A percentile compares a stretch with the other conserved stretches of the same genome.
Evolutionary conservation across 2,797 vertebrate species (phyloP).

Genomic region (Pipistrellus pygmaeus): DNA sequence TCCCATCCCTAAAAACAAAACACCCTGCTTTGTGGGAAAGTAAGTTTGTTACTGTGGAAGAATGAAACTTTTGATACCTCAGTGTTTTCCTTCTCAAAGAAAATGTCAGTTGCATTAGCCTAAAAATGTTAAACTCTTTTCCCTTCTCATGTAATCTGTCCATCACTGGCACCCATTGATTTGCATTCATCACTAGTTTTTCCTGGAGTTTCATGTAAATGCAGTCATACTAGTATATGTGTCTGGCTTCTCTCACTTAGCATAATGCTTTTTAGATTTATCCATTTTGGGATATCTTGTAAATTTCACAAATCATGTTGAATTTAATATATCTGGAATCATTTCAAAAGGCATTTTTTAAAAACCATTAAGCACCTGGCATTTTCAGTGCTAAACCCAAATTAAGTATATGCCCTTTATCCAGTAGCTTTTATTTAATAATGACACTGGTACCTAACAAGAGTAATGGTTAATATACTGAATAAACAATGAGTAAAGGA

Average conservation of each 20-base stretch:
- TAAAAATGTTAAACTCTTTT: background rate
- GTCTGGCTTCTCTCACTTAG: conserved; percentile 24
- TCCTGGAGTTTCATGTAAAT: conserved; percentile 35
- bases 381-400: conserved; percentile 43
- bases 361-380: background rate
- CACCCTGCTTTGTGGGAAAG: background rate
- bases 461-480: conserved; percentile 24
- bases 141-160: background rate
- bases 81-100: background rate
- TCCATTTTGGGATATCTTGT: conserved; percentile 29
- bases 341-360: conserved; percentile 36
- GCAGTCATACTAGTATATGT: background rate
- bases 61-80: background rate
- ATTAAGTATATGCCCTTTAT: conserved; percentile 52
- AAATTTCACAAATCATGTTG: conserved; percentile 49
- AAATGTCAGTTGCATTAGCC: background rate
- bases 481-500: conserved; percentile 61
- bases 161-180: background rate
- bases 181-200: conserved; percentile 10
- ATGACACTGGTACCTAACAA: background rate
- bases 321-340: conserved; percentile 38
- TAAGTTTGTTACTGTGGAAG: background rate
- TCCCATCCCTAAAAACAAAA: background rate
- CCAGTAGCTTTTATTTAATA: conserved; percentile 50
- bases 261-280: conserved; percentile 28